Evolutionary conservation across 2,797 vertebrate genomes (phyloP), one percentile per base, ranked within the genome.

Genomic region (Synaphobranchus kaupii): DNA sequence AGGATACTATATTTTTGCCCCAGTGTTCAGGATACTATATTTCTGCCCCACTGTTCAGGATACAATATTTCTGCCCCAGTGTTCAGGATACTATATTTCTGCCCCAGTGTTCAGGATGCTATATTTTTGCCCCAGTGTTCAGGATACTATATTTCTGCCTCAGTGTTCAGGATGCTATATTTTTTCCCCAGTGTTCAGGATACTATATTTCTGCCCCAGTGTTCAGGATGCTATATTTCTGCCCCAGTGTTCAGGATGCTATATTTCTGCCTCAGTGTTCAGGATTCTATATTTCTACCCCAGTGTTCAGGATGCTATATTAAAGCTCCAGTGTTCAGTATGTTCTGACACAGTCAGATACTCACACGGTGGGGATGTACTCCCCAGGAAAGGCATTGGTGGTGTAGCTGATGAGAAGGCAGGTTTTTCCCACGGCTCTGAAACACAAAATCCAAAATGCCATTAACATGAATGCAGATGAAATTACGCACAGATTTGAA

Each of bases 311-410:
- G 39, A 39, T 5, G 9, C 2, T 31, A 8, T 31, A 9, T 17
- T 34, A 31, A 13, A 28, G 12, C 66, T 9, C 0, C 73, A 17
- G 31, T 20, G 4, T 47, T 22, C 7, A 48, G 39, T 39, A 39
- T 5, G 73, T 0, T 44, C 34, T 44, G 13, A 17, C 58, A 60
- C 58, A 22, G 58, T 9, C 2, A 68, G 52, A 25, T 90, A 97
- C 97, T 97, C 91, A 97, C 97, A 98, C 97, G 1, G 97, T 98
- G 52, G 97, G 97, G 91, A 98, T 98, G 93, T 98, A 98, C 91
- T 98, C 97, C 93, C 97, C 97, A 0, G 97, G 97, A 92, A 98
- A 98, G 86, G 97, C 97, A 39, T 98, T 98, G 90, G 97, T 98
- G 89, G 97, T 98, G 20, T 98, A 98, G 92, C 97, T 98, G 96